These are phyloP conservation scores for Amniataba percoides DNA, from an alignment of 2,797 vertebrate species.

Conservation along the genomic window DNA sequence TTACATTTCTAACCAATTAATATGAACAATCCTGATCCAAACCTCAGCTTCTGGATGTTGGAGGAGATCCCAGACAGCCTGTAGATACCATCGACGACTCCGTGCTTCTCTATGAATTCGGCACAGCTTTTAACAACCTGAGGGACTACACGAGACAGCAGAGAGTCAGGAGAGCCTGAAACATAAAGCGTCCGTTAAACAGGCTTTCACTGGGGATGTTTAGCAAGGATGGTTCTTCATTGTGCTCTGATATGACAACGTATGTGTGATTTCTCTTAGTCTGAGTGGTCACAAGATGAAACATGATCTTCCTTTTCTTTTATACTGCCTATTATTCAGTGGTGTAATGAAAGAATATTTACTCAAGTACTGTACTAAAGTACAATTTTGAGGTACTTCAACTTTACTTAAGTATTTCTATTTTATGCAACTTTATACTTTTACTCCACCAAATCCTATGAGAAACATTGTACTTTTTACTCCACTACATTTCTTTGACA, in stretches of 20 bases:
- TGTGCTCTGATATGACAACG: background rate
- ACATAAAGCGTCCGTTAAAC: background rate
- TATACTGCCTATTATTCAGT: background rate
- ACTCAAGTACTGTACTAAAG: background rate
- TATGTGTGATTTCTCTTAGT: background rate
- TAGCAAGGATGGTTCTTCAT: background rate
- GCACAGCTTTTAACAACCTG: slow-evolving; percentile 97
- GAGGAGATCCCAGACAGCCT: slow-evolving; percentile 97
- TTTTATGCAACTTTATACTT: background rate
- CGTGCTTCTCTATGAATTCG: slow-evolving; percentile 96
- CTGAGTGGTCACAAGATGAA: too few species aligned
- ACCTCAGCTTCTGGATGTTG: slow-evolving; percentile 98
- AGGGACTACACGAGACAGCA: slow-evolving; percentile 86
- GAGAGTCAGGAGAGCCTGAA: background rate
- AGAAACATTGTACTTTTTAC: background rate
- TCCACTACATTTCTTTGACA: background rate
- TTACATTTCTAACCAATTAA: background rate
- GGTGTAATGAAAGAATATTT: background rate
- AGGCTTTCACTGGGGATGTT: background rate
- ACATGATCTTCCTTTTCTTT: too few species aligned
- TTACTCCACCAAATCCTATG: background rate
- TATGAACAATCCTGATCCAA: slow-evolving; percentile 31
- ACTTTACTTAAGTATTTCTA: background rate
- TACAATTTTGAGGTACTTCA: too few species aligned
- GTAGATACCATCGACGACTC: slow-evolving; percentile 98